Conservation (phyloP, 2,888 invertebrate genomes). For the Erebia palarica region DNA sequence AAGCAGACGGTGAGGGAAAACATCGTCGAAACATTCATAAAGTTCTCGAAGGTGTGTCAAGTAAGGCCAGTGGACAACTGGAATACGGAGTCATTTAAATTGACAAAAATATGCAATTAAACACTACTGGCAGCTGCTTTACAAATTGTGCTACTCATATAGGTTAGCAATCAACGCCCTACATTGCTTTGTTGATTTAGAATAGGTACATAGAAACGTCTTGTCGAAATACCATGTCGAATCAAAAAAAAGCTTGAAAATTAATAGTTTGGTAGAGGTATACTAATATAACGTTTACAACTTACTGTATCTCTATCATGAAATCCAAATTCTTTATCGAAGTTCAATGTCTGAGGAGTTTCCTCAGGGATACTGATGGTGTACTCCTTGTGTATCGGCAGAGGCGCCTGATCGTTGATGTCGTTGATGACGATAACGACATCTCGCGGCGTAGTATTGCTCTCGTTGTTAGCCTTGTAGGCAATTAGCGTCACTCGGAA, state of each 20-base stretch:
- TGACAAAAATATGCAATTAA: too few relatives aligned
- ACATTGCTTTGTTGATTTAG: too few relatives aligned
- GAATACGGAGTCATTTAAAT: too few relatives aligned
- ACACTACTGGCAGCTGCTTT: too few relatives aligned
- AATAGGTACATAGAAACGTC: too few relatives aligned
- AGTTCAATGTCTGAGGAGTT: conserved; percentile 72
- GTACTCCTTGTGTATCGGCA: conserved; percentile 63
- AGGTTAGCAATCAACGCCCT: too few relatives aligned
- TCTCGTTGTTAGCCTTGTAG: conserved; percentile 65
- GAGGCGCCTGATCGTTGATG: conserved; percentile 86
- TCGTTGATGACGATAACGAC: conserved; percentile 78
- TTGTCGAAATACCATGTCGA: background rate
- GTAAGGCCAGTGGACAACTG: too few relatives aligned
- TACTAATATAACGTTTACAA: background rate
- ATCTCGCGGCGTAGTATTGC: conserved; percentile 55
- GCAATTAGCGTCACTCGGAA: conserved; percentile 74
- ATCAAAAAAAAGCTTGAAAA: too few relatives aligned
- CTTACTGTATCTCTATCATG: conserved; percentile 80
- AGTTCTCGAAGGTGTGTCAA: background rate
- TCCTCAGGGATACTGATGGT: conserved; percentile 76
- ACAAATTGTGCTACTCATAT: too few relatives aligned
- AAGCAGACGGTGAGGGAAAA: background rate
- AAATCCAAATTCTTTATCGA: conserved; percentile 75
- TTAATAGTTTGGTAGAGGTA: too few relatives aligned
- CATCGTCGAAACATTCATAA: background rate